Percentiles rank a stretch among this genome's conserved stretches.
Evolutionary conservation across 2,113 vertebrate genomes (phyloP).

Genomic region (Pantherophis guttatus): DNA sequence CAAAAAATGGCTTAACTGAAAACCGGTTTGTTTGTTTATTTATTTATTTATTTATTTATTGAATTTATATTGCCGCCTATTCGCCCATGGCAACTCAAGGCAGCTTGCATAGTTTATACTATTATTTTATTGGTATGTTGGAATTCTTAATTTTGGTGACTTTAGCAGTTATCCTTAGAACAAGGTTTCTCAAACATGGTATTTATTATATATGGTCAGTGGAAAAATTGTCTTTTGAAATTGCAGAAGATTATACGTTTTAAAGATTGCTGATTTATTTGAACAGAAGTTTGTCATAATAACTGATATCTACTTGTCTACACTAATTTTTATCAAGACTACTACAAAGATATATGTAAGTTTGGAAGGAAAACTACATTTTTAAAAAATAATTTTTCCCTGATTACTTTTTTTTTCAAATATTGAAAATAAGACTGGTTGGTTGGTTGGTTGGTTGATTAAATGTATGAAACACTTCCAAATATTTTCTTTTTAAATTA

Average conservation of each 20-base stretch:
- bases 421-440: no score
- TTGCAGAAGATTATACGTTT: neutral
- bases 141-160: slow-evolving; percentile 48
- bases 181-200: slow-evolving; percentile 58
- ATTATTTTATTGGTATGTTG: slow-evolving; percentile 31
- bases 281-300: neutral
- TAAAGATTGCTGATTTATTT: neutral
- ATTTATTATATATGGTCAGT: slow-evolving; percentile 42
- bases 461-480: no score
- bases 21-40: neutral
- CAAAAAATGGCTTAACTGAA: slow-evolving; percentile 35
- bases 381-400: no score
- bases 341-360: no score
- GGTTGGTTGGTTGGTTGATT: no score
- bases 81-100: no score
- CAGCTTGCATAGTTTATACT: neutral
- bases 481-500: no score
- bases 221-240: neutral
- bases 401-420: no score
- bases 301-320: neutral
- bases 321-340: neutral
- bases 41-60: no score
- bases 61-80: no score
- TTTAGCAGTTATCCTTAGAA: slow-evolving; percentile 50
- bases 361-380: no score